These are phyloP conservation scores for Athetis lepigone DNA, from an alignment of 2,888 invertebrate genomes.

Conservation along the genomic window DNA sequence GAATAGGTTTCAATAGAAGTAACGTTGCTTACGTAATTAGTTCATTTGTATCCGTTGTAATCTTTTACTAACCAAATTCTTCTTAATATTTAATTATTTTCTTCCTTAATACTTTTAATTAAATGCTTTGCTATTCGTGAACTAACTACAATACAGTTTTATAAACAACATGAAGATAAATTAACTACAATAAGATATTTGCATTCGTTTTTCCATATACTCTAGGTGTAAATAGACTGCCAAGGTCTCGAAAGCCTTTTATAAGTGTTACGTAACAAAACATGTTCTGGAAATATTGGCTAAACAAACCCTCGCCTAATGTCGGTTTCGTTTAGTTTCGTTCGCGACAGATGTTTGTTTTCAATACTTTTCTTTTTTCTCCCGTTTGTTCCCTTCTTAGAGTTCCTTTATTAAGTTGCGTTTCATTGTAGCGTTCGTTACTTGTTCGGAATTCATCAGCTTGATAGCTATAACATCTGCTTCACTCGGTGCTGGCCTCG, in stretches of 20 bases:
- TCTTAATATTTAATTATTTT: slow-evolving; percentile 9
- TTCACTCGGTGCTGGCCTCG: slow-evolving; percentile 33
- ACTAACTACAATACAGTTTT: too few species aligned
- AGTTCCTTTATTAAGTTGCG: slow-evolving; percentile 57
- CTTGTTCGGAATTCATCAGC: slow-evolving; percentile 50
- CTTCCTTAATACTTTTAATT: slow-evolving; percentile 1
- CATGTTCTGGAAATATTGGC: slow-evolving; percentile 22
- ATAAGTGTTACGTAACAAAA: slow-evolving; percentile 21
- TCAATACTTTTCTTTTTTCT: slow-evolving; percentile 61
- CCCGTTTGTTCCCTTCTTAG: slow-evolving; percentile 65
- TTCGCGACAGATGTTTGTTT: slow-evolving; percentile 71
- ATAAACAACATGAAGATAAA: too few species aligned
- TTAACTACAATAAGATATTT: not conserved
- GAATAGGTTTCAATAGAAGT: slow-evolving; percentile 25
- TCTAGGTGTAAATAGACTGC: slow-evolving; percentile 5
- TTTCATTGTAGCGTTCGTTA: slow-evolving; percentile 51
- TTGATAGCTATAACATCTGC: slow-evolving; percentile 51
- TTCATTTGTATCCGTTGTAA: slow-evolving; percentile 7
- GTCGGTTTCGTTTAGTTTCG: slow-evolving; percentile 49
- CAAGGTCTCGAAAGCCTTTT: slow-evolving; percentile 5
- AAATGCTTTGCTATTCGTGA: too few species aligned
- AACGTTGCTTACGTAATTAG: not conserved
- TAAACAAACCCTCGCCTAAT: slow-evolving; percentile 42
- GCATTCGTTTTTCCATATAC: not conserved
- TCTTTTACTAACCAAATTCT: slow-evolving; percentile 1